Evolutionary conservation across 2,797 vertebrate genomes (phyloP), one percentile per base, ranked within the genome.

Genomic region (Periparus ater): DNA sequence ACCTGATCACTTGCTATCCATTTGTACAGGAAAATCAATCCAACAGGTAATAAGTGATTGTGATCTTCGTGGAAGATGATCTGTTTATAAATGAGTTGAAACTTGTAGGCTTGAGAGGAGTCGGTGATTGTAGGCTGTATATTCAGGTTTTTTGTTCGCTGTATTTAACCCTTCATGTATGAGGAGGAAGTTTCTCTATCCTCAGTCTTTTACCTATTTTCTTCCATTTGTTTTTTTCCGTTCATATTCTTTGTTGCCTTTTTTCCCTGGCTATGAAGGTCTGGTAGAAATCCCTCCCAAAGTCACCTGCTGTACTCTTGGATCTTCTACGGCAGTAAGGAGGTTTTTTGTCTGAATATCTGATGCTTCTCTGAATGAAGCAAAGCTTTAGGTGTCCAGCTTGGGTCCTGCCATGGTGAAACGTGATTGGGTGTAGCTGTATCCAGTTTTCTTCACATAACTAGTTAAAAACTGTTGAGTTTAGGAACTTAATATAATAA

Each of bases 21-120:
- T 99, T 99, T 67, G 99, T 99, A 90, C 99, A 99, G 97, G 99
- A 99, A 98, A 99, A 99, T 97, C 99, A 99, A 96, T 98, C 98
- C 76, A 99, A 99, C 98, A 99, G 99, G 99, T 99, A 98, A 97
- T 75, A 85, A 79, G 10, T 75, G 62, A 27, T 63, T 75, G 57
- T 85, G 12, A 13, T 67, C 48, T 80, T 92, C 17, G 9, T 63
- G 30, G 16, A 68, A 78, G 7, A 36, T 58, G 6, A n/a, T 68
- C 10, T 76, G 1, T 5, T 81, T 74, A 76, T 21, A 40, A 79
- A 66, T 63, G 2, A 23, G 11, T 91, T 87, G 38, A 23, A 85
- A 40, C 25, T 77, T 80, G 22, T 19, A 32, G 30, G 12, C 27
- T 81, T 78, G 20, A 75, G 61, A 80, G 25, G 25, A 48, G 19